phyloP scores from a whole-genome alignment of 2,888 invertebrate genomes.

The Callosobruchus maculatus region DNA sequence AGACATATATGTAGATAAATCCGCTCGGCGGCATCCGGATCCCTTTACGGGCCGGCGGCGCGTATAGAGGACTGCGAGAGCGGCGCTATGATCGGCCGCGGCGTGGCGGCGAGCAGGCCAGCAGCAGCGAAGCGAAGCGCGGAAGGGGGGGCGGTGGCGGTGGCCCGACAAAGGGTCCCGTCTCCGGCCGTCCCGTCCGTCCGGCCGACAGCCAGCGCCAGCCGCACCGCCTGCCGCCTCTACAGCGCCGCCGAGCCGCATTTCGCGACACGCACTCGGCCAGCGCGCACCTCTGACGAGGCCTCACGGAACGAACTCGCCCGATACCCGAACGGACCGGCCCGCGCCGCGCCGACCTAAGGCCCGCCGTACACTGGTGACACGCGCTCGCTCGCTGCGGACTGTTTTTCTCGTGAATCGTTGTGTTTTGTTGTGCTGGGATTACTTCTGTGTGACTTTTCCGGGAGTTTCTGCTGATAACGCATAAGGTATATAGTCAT shows the following conservation, averaged over 20 bases:
- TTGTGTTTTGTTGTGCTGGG: not conserved
- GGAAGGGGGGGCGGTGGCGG: slow-evolving; percentile 4
- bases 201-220: slow-evolving; percentile 8
- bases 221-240: too few species aligned
- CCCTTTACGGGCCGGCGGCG: not conserved
- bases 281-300: slow-evolving; percentile 26
- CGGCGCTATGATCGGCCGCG: not conserved
- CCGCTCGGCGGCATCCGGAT: too few species aligned
- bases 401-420: not conserved
- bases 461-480: not conserved
- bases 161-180: slow-evolving; percentile 17
- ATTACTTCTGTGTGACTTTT: not conserved
- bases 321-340: too few species aligned
- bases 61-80: not conserved
- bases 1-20: too few species aligned
- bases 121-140: too few species aligned
- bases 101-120: too few species aligned
- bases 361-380: not conserved
- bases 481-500: not conserved
- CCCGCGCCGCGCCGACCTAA: too few species aligned
- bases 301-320: too few species aligned
- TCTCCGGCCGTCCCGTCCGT: slow-evolving; percentile 4
- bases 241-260: slow-evolving; percentile 31
- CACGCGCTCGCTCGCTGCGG: too few species aligned
- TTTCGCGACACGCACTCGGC: slow-evolving; percentile 3